A percentile compares a stretch with the other conserved stretches of the same genome.
These are phyloP conservation scores for Turnix velox DNA, from an alignment of 2,113 vertebrate genomes.

Conservation along the genomic window DNA sequence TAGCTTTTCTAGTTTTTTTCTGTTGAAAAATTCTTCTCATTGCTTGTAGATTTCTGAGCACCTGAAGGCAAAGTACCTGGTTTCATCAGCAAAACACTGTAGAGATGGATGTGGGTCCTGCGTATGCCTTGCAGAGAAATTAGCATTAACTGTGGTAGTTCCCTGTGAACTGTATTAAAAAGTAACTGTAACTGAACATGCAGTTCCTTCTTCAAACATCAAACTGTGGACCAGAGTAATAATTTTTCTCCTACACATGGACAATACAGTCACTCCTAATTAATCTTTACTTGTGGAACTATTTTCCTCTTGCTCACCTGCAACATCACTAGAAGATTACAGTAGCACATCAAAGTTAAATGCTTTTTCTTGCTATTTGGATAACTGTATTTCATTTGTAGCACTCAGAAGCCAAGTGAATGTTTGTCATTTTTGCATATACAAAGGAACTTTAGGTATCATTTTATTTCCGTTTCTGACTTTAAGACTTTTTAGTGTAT, in stretches of 20 bases:
- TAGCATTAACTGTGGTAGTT: background rate
- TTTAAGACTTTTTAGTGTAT: background rate
- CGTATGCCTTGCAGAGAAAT: background rate
- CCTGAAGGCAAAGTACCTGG: background rate
- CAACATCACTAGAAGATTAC: background rate
- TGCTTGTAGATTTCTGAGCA: background rate
- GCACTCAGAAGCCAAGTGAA: background rate
- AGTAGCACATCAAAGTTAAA: background rate
- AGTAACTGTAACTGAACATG: background rate
- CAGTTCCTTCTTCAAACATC: background rate
- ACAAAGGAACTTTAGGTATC: background rate
- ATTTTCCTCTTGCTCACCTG: background rate
- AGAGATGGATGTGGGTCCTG: background rate
- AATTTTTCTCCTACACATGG: background rate
- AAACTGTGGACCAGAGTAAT: background rate
- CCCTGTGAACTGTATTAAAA: fast-evolving
- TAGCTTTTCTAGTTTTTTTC: background rate
- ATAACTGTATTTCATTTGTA: background rate
- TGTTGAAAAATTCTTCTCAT: background rate
- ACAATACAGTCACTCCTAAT: background rate
- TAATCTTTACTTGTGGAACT: background rate
- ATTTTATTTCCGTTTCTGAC: background rate
- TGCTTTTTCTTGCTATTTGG: background rate
- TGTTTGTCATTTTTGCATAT: background rate
- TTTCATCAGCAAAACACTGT: background rate